A percentile compares a stretch with the other conserved stretches of the same genome.
phyloP scores from a whole-genome alignment of 1,140 invertebrate genomes.

The Cyclargus thomasi region DNA sequence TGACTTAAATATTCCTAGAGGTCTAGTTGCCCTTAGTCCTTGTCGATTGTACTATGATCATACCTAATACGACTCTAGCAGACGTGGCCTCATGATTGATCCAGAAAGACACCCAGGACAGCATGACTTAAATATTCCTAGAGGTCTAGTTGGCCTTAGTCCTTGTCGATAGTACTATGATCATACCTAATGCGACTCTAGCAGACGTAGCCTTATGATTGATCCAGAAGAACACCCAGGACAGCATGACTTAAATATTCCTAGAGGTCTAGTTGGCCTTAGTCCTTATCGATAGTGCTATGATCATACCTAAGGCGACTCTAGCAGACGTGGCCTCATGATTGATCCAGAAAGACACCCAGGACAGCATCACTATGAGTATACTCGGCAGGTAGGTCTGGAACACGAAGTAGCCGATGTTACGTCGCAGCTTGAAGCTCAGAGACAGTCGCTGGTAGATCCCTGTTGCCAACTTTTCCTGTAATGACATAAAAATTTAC shows the following conservation, averaged over 20 bases:
- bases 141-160: too few relatives aligned
- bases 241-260: slow-evolving; percentile 96
- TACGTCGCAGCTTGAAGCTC: slow-evolving; percentile 92
- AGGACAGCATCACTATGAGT: slow-evolving; percentile 95
- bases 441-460: slow-evolving; percentile 94
- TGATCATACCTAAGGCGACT: slow-evolving; percentile 78
- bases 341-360: slow-evolving; percentile 98
- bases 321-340: slow-evolving; percentile 90
- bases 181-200: slow-evolving; percentile 80
- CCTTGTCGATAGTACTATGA: not conserved
- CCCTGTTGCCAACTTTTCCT: slow-evolving; percentile 91
- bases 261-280: too few relatives aligned
- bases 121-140: too few relatives aligned
- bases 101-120: slow-evolving; percentile 98
- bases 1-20: too few relatives aligned
- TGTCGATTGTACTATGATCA: too few relatives aligned
- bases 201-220: slow-evolving; percentile 93
- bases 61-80: too few relatives aligned
- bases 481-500: slow-evolving; percentile 41
- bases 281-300: too few relatives aligned
- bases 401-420: slow-evolving; percentile 95
- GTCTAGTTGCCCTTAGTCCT: too few relatives aligned
- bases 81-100: slow-evolving; percentile 77
- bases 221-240: slow-evolving; percentile 98
- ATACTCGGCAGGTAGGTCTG: slow-evolving; percentile 96